Evolutionary conservation across 2,113 vertebrate species (phyloP).

Genomic region (Tyto alba): DNA sequence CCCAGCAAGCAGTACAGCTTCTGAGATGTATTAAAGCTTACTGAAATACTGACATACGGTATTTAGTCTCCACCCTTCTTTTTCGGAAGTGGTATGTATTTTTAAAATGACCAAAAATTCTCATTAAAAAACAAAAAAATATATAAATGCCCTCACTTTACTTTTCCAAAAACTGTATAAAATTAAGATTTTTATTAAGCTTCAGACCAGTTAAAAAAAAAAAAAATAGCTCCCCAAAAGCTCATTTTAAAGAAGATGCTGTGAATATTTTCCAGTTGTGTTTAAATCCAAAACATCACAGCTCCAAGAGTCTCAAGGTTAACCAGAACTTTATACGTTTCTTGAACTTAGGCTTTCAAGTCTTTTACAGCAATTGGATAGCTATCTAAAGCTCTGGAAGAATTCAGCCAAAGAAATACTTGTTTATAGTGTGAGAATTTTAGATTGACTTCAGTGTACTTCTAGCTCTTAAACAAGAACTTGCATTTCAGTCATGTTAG

Average conservation of each 20-base stretch:
- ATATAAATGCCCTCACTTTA: neutral
- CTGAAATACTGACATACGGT: neutral
- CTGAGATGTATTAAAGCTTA: neutral
- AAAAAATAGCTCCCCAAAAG: neutral
- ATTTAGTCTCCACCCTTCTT: neutral
- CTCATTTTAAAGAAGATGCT: neutral
- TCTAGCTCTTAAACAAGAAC: neutral
- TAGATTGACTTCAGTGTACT: neutral
- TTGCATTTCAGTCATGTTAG: neutral
- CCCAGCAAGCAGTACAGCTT: neutral
- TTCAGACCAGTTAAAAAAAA: neutral
- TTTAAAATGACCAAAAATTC: neutral
- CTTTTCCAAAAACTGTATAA: neutral
- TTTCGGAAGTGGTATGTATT: neutral
- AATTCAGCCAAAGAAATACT: neutral
- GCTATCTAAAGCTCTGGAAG: neutral
- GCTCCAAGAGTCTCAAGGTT: neutral
- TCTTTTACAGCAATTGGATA: neutral
- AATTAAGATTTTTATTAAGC: neutral
- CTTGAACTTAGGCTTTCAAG: neutral
- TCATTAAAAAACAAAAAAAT: neutral
- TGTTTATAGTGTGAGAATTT: neutral
- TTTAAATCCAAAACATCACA: neutral
- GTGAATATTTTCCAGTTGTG: neutral
- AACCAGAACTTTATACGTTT: neutral